These are phyloP conservation scores for Ciconia stormi DNA, from an alignment of 2,113 vertebrate genomes.

Conservation along the genomic window DNA sequence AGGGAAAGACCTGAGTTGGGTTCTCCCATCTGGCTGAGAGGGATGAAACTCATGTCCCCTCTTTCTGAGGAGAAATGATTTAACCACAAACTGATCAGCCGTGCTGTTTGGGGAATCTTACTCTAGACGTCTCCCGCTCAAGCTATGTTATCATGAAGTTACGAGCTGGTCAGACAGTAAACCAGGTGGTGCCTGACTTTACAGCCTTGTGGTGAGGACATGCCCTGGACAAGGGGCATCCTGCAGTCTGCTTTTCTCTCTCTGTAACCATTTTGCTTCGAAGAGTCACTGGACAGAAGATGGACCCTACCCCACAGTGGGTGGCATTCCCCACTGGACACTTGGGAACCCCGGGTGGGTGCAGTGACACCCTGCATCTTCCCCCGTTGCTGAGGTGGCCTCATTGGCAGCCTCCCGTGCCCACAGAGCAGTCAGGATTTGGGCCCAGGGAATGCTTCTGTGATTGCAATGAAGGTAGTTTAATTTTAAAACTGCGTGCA, in stretches of 20 bases:
- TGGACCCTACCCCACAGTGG: neutral
- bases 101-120: neutral
- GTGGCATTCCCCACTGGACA: neutral
- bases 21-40: neutral
- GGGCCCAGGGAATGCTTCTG: neutral
- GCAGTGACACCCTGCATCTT: neutral
- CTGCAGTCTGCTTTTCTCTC: neutral
- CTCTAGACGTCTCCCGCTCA: neutral
- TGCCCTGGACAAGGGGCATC: neutral
- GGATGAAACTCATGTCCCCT: neutral
- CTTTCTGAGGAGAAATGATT: neutral
- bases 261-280: neutral
- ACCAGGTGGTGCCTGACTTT: neutral
- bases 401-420: accelerated
- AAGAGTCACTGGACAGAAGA: neutral
- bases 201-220: neutral
- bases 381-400: neutral
- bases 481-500: neutral
- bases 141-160: neutral
- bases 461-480: neutral
- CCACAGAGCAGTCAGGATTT: neutral
- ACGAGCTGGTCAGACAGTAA: neutral
- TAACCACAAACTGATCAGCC: neutral
- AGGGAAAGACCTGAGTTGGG: neutral
- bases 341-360: neutral